phyloP scores from a whole-genome alignment of 2,888 invertebrate species.

The Mesochorus sp. region DNA sequence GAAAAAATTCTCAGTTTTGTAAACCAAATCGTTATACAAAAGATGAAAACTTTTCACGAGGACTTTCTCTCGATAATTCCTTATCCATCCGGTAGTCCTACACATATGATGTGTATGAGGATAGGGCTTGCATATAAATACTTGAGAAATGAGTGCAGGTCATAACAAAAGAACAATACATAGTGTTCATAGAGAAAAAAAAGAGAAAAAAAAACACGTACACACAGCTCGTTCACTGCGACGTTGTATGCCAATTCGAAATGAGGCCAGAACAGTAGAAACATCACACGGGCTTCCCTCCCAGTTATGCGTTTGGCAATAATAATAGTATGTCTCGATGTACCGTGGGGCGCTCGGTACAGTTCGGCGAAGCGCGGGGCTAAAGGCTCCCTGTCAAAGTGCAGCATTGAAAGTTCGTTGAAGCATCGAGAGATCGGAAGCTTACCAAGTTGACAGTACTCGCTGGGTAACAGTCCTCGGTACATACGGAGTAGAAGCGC shows the following conservation, averaged over 20 bases:
- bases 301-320: constrained; percentile 65
- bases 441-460: constrained; percentile 55
- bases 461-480: constrained; percentile 30
- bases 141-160: constrained; percentile 75
- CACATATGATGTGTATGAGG: too few relatives aligned
- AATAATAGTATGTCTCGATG: constrained; percentile 72
- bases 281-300: constrained; percentile 59
- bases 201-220: too few relatives aligned
- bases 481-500: background rate
- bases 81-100: too few relatives aligned
- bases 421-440: constrained; percentile 27
- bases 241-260: constrained; percentile 77
- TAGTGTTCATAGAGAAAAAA: constrained; percentile 19
- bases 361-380: constrained; percentile 54
- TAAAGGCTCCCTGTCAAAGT: constrained; percentile 58
- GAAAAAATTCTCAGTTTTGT: too few relatives aligned
- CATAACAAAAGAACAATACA: constrained; percentile 75
- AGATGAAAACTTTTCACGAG: too few relatives aligned
- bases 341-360: constrained; percentile 70
- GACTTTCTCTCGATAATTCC: too few relatives aligned
- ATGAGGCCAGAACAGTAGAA: constrained; percentile 79
- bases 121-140: constrained; percentile 62
- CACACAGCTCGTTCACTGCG: constrained; percentile 20
- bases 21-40: too few relatives aligned
- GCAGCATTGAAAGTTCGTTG: constrained; percentile 45